phyloP scores from a whole-genome alignment of 2,888 invertebrate species.

The Dicycla oo region DNA sequence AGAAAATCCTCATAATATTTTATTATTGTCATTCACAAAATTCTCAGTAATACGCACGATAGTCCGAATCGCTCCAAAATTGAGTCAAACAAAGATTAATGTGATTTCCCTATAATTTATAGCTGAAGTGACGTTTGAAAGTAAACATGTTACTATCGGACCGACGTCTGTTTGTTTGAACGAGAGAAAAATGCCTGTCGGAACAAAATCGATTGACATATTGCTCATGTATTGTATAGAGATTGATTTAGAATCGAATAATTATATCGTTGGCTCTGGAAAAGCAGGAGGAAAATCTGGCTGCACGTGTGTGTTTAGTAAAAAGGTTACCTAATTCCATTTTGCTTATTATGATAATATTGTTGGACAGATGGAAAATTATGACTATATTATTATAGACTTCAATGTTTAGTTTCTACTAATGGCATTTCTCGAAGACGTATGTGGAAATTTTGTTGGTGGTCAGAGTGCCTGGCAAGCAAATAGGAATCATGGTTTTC shows the following conservation, averaged over 20 bases:
- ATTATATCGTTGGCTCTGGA: slow-evolving; percentile 66
- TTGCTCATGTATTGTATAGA: slow-evolving; percentile 77
- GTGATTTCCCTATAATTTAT: slow-evolving; percentile 71
- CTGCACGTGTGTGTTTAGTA: slow-evolving; percentile 59
- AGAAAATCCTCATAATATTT: slow-evolving; percentile 38
- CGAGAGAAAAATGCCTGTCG: slow-evolving; percentile 78
- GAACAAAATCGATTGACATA: slow-evolving; percentile 84
- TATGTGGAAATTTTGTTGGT: neutral
- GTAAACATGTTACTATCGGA: slow-evolving; percentile 81
- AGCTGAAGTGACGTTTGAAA: slow-evolving; percentile 77
- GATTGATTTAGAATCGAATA: slow-evolving; percentile 80
- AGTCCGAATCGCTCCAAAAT: slow-evolving; percentile 52
- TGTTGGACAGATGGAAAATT: slow-evolving; percentile 18
- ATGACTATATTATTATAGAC: slow-evolving; percentile 34
- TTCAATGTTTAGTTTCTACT: slow-evolving; percentile 22
- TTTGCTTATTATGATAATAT: slow-evolving; percentile 41
- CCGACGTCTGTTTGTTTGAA: slow-evolving; percentile 83
- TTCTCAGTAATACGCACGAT: slow-evolving; percentile 24
- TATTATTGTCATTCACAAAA: slow-evolving; percentile 42
- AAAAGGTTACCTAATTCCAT: slow-evolving; percentile 40
- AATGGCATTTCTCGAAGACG: neutral
- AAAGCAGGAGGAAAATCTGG: slow-evolving; percentile 50
- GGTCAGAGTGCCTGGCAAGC: neutral
- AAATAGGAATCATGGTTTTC: too few relatives aligned
- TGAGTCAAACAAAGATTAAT: slow-evolving; percentile 68